Conservation (phyloP, 2,113 vertebrate species). For the Eolophus roseicapilla region DNA sequence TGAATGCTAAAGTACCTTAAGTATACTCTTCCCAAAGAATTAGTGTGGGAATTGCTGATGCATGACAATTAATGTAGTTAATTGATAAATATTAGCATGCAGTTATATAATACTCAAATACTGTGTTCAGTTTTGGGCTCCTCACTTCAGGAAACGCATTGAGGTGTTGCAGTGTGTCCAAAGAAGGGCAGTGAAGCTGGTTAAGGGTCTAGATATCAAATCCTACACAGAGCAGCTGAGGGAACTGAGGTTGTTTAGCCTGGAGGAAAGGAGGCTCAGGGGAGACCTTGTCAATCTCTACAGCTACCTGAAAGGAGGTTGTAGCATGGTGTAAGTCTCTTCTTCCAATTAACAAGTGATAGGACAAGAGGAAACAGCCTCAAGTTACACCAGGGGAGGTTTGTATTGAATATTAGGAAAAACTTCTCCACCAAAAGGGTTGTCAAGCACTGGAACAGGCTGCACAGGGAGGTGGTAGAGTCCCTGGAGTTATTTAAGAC, state of each 20-base stretch:
- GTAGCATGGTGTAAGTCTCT: background rate
- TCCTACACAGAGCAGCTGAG: background rate
- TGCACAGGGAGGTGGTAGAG: background rate
- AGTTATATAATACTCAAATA: background rate
- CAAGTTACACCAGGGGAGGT: background rate
- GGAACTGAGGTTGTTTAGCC: background rate
- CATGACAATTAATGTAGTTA: background rate
- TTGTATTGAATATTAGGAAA: background rate
- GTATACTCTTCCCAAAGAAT: background rate
- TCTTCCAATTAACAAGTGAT: background rate
- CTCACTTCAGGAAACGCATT: too few relatives aligned
- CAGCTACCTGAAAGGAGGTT: background rate
- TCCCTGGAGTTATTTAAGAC: background rate
- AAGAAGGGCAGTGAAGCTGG: accelerated
- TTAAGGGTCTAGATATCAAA: background rate
- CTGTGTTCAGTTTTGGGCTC: background rate
- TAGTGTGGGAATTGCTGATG: background rate
- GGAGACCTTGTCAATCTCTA: background rate
- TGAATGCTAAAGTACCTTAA: background rate
- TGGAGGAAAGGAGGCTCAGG: background rate
- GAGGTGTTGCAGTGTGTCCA: background rate
- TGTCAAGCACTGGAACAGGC: background rate
- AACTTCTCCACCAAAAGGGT: background rate
- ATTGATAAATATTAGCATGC: background rate
- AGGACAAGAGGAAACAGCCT: background rate